Evolutionary conservation across 2,888 invertebrate genomes (phyloP), one percentile per base, ranked within the genome.

Genomic region (Drosophila fungiperda): DNA sequence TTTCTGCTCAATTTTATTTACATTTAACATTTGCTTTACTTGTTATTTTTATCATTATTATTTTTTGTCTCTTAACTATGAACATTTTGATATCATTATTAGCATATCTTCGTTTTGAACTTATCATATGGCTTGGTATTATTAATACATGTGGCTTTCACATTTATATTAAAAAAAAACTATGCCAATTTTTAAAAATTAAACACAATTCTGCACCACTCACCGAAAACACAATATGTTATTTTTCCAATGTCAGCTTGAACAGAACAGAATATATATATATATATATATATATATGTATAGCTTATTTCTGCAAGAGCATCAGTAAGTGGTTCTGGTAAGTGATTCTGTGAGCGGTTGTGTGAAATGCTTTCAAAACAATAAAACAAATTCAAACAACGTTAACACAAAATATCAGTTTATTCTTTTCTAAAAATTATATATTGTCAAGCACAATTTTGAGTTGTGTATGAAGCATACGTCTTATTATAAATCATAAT

Each of bases 391-490:
- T 38, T 60, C 11, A 69, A 67, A 53, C 36, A 48, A 52, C 32
- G 52, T 55, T 20, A 62, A 58, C 32, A 8, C 9, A 52, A 59
- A 58, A 20, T 26, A 49, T 38, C 17, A n/a, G 6, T 7, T 33
- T 68, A 65, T 73, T 76, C 69, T 74, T 77, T 75, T 76, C 73
- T 86, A 63, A 73, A 92, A 92, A 91, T 91, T 83, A 92, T 92
- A 92, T 92, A 92, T 92, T 92, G 92, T 92, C 92, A 92, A 92
- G 92, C 92, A 92, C 92, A 84, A 89, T 83, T 78, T 45, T 54
- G 40, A 45, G 42, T 69, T 52, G 52, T 45, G 33, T 55, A 15
- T 54, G 17, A 50, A 29, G 12, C 32, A 53, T 32, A 45, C 9
- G 17, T 26, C 9, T 36, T 15, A 42, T 8, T 1, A 42, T 17